Percentiles rank a stretch among this genome's conserved stretches.
Evolutionary conservation across 2,113 vertebrate species (phyloP).

Genomic region (Malurus alboscapulatus): DNA sequence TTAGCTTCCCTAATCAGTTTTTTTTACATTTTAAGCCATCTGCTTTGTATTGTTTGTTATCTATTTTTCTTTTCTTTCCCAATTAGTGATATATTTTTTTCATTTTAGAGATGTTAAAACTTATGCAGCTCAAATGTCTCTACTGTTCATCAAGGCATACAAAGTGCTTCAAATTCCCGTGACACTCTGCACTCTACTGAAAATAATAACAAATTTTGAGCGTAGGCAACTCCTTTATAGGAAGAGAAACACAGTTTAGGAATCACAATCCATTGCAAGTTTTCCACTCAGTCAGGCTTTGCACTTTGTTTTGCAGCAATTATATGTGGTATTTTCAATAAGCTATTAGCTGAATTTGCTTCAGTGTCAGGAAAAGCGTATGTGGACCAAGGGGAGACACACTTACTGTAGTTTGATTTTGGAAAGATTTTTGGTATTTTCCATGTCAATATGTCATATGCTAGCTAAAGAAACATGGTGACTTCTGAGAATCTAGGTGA

Average conservation of each 20-base stretch:
- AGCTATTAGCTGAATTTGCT: background rate
- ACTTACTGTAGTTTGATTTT: background rate
- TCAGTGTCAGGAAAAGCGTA: background rate
- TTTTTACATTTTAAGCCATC: background rate
- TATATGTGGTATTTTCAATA: background rate
- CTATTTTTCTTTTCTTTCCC: background rate
- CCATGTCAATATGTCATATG: no score
- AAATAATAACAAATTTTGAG: background rate
- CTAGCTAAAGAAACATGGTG: background rate
- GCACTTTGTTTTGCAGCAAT: background rate
- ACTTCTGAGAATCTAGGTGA: background rate
- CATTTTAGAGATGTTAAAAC: background rate
- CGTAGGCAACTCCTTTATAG: background rate
- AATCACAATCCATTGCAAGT: background rate
- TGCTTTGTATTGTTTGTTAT: background rate
- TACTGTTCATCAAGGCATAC: background rate
- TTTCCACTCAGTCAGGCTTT: background rate
- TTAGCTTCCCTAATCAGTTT: background rate
- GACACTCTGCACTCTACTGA: background rate
- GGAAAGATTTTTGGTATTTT: background rate
- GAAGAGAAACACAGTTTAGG: background rate
- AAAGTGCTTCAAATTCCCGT: background rate
- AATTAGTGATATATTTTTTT: background rate
- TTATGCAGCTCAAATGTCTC: background rate
- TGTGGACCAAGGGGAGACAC: no score